Base-by-base conservation (phyloP, 2,797 vertebrate genomes). In the Pseudochromis fuscus region DNA sequence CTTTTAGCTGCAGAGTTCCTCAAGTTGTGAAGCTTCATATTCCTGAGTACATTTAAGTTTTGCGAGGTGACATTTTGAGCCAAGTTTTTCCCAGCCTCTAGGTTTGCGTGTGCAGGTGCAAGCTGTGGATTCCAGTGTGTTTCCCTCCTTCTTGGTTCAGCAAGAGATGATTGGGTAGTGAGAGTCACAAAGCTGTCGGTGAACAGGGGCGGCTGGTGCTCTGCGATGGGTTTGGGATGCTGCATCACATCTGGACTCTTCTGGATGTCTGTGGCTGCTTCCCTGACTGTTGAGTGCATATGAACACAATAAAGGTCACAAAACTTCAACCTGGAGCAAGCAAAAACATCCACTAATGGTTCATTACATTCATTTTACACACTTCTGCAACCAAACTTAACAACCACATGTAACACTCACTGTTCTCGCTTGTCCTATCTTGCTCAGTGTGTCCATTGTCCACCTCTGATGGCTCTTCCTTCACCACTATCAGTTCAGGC, bases 381-480 rank as follows among this genome's bases (percentile, higher is more conserved):
- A 44, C 1, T 19, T 38, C 4, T 25, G 16, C 7, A 58, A 3
- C 5, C n/a, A 25, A 59, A 56, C 15, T 4, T 28, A 27, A 19
- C 7, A 45, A 45, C 46, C 23, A 24, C 19, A 45, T 31, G 16
- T 13, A n/a, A 62, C 53, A 89, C 91, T 90, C 60, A 93, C 93
- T 72, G 4, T 80, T 77, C 77, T 89, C 77, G 72, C 30, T 45
- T 24, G 38, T 63, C 58, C 50, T 24, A 0, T 72, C 49, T 28
- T 70, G 75, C 40, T 76, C 71, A 12, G 42, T 19, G 37, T 75
- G 66, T 75, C 24, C 67, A 62, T 44, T 78, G 52, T 88, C 86
- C 55, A 86, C 57, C 52, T 93, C 91, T 42, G 49, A 18, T 0
- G 72, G 82, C 72, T 95, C 94, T 31, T 91, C 88, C 67, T 95